phyloP scores from a whole-genome alignment of 2,888 invertebrate genomes.

The Nipponacmea schrenckii region DNA sequence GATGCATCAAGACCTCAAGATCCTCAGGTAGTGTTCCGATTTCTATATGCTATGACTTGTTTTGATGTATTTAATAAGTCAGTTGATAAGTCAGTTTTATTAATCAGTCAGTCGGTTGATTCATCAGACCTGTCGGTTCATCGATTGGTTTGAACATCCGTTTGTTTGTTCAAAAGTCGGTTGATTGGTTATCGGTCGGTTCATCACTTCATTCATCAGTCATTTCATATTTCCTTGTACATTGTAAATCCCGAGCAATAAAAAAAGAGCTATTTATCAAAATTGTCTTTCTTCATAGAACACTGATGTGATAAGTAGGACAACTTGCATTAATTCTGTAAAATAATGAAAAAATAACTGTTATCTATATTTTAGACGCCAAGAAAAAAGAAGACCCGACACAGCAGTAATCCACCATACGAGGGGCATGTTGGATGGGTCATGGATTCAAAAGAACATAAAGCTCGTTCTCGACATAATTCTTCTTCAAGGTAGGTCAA shows the following conservation, averaged over 20 bases:
- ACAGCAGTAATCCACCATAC: conserved; percentile 85
- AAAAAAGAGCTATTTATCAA: background rate
- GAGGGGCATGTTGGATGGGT: conserved; percentile 98
- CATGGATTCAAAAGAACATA: conserved; percentile 74
- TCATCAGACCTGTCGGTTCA: background rate
- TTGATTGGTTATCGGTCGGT: too few species aligned
- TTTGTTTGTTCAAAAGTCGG: too few species aligned
- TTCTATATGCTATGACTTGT: background rate
- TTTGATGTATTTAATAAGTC: background rate
- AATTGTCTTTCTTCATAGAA: background rate
- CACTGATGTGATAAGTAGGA: too few species aligned
- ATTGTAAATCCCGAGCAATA: too few species aligned
- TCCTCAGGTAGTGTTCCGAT: conserved; percentile 53
- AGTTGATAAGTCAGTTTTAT: background rate
- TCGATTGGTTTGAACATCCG: background rate
- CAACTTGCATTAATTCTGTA: too few species aligned
- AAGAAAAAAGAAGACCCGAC: conserved; percentile 69
- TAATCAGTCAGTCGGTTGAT: background rate
- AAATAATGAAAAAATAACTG: too few species aligned
- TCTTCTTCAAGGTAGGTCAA: conserved; percentile 49
- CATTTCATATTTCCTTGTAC: too few species aligned
- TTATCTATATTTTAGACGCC: conserved; percentile 58
- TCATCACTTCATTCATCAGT: too few species aligned
- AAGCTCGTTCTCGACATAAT: conserved; percentile 54
- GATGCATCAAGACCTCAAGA: conserved; percentile 71